phyloP scores from a whole-genome alignment of 2,797 vertebrate genomes.

The Salmo trutta region DNA sequence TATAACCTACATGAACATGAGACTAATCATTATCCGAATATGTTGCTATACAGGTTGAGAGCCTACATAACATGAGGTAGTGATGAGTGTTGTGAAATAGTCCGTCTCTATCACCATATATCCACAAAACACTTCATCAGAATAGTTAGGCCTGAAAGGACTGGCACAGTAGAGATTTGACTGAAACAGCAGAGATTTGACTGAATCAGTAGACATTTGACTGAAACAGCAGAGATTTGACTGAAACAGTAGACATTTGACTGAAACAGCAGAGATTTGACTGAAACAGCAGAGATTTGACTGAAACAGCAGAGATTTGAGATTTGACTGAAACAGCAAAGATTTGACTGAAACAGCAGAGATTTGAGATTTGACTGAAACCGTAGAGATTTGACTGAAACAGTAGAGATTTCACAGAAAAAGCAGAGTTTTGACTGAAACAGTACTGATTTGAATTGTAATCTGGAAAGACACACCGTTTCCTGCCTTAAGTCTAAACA shows the following conservation, averaged over 20 bases:
- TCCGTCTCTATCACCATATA: not conserved
- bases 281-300: not conserved
- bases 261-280: too few relatives aligned
- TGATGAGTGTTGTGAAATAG: not conserved
- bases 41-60: not conserved
- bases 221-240: too few relatives aligned
- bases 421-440: constrained; percentile 27
- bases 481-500: constrained; percentile 72
- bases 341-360: not conserved
- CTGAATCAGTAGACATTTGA: too few relatives aligned
- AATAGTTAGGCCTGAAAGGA: constrained; percentile 38
- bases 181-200: too few relatives aligned
- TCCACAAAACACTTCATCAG: constrained; percentile 18
- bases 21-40: not conserved
- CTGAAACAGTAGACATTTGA: not conserved
- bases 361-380: not conserved
- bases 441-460: constrained; percentile 57
- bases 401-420: not conserved
- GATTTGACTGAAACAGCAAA: not conserved
- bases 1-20: not conserved
- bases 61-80: not conserved
- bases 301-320: too few relatives aligned
- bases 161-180: too few relatives aligned
- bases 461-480: constrained; percentile 68
- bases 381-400: not conserved